These are phyloP conservation scores for Blastobasis lacticolella DNA, from an alignment of 2,888 invertebrate species.

Conservation along the genomic window DNA sequence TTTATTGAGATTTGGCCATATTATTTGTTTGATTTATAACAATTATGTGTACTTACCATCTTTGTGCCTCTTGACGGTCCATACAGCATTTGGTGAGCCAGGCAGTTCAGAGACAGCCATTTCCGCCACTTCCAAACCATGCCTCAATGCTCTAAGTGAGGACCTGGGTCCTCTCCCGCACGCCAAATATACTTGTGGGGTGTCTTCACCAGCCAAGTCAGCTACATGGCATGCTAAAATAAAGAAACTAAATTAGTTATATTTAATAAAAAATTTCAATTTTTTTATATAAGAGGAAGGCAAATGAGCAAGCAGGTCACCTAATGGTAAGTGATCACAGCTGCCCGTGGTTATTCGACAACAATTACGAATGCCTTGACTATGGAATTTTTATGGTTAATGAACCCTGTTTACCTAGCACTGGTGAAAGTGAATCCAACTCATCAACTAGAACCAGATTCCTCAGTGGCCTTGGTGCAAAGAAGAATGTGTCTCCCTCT, in stretches of 20 bases:
- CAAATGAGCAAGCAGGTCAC: no score
- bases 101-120: conserved; percentile 99
- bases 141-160: conserved; percentile 92
- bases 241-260: background rate
- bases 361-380: background rate
- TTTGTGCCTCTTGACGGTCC: conserved; percentile 97
- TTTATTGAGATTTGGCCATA: no score
- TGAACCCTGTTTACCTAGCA: conserved; percentile 76
- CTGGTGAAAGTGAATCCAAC: conserved; percentile 95
- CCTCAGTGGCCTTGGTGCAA: conserved; percentile 93
- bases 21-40: no score
- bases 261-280: background rate
- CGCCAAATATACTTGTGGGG: conserved; percentile 96
- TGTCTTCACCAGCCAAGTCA: conserved; percentile 98
- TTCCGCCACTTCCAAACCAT: conserved; percentile 98
- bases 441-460: conserved; percentile 98
- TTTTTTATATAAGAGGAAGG: background rate
- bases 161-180: conserved; percentile 98
- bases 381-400: no score
- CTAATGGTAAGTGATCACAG: no score
- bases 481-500: conserved; percentile 99
- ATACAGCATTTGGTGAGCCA: conserved; percentile 99
- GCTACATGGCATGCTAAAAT: conserved; percentile 86
- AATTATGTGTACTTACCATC: conserved; percentile 90
- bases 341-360: background rate